Conservation (phyloP, 2,113 vertebrate genomes). For the Cinclus mexicanus region DNA sequence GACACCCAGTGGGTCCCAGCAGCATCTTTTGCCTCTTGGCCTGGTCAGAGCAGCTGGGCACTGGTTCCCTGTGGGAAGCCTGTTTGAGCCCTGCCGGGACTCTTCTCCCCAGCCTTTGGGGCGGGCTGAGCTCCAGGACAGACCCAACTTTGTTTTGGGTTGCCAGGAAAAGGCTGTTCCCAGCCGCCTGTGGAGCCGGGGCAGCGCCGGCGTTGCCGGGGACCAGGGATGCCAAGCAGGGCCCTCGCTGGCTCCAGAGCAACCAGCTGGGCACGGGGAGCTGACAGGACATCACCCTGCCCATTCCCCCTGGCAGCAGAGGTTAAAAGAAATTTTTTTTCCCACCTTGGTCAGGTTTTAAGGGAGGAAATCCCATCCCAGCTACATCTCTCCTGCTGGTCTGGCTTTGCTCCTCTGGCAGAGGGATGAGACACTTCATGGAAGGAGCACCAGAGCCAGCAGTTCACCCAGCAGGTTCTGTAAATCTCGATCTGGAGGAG, state of each 20-base stretch:
- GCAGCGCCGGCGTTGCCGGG: background rate
- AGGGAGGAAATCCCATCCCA: background rate
- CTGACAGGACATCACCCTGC: background rate
- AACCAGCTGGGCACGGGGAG: background rate
- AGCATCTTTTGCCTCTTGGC: background rate
- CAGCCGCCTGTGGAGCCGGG: background rate
- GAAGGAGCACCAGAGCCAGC: background rate
- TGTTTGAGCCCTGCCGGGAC: rapidly evolving
- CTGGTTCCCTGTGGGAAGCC: background rate
- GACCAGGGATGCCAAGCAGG: background rate
- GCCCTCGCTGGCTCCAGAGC: background rate
- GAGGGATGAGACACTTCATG: rapidly evolving
- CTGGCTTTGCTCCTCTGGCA: background rate
- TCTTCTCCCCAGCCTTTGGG: background rate
- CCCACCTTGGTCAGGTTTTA: background rate
- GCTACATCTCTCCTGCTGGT: background rate
- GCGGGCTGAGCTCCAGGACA: background rate
- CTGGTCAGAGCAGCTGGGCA: background rate
- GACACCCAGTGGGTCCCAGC: background rate
- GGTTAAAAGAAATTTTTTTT: background rate
- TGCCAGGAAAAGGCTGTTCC: slow-evolving; percentile 33
- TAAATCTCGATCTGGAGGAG: background rate
- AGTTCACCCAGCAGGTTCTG: background rate
- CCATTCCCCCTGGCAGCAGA: background rate
- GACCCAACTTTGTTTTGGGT: slow-evolving; percentile 35